Conservation (phyloP, 2,113 vertebrate genomes). For the Gymnorhina tibicen region DNA sequence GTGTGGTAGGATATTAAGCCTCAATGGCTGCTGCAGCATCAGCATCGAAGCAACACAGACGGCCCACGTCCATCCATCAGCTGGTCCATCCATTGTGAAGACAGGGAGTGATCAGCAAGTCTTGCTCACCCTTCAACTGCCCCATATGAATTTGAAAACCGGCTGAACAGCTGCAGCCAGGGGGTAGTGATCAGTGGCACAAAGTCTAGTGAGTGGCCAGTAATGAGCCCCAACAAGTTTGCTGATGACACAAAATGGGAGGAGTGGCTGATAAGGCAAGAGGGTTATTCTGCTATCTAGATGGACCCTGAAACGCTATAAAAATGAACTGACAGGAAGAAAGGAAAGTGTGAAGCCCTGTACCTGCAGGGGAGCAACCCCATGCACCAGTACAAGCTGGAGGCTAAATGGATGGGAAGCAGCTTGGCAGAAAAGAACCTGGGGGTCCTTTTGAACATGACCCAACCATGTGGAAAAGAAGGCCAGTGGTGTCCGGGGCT, state of each 20-base stretch:
- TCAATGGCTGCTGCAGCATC: neutral
- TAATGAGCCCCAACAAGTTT: neutral
- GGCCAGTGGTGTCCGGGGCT: neutral
- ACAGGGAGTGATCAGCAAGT: neutral
- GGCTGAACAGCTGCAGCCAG: neutral
- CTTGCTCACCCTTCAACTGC: neutral
- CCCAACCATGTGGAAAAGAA: neutral
- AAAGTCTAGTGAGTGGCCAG: neutral
- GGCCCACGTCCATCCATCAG: rapidly evolving
- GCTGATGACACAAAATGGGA: neutral
- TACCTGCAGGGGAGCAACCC: neutral
- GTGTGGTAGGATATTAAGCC: neutral
- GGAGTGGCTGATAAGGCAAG: neutral
- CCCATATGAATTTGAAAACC: neutral
- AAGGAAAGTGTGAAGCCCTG: neutral
- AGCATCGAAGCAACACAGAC: neutral
- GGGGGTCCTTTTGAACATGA: neutral
- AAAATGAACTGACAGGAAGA: neutral
- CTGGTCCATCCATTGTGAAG: neutral
- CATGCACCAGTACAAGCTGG: neutral
- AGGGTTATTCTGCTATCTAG: neutral
- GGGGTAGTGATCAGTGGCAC: neutral
- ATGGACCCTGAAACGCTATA: neutral
- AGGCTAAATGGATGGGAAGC: neutral
- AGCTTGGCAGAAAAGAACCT: neutral